Evolutionary conservation across 1,140 invertebrate species (phyloP).

Genomic region (Formica selysi): DNA sequence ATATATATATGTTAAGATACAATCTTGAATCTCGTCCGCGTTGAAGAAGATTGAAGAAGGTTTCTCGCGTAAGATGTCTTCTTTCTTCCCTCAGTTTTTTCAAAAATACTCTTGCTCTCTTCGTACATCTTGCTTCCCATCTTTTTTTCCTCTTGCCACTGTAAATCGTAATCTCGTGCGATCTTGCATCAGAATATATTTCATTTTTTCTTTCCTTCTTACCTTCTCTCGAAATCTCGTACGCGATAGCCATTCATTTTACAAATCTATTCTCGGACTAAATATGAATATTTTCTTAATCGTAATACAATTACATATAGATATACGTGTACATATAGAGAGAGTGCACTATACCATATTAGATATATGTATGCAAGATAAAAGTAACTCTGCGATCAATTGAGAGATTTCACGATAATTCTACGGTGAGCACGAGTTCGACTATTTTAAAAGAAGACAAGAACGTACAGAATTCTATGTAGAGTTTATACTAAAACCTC

Average conservation of each 20-base stretch:
- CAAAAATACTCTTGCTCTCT: not conserved
- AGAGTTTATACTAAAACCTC: not conserved
- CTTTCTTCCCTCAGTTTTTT: conserved; percentile 59
- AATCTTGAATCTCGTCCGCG: conserved; percentile 80
- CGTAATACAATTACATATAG: conserved; percentile 53
- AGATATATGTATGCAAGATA: conserved; percentile 33
- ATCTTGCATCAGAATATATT: conserved; percentile 26
- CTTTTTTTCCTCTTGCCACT: conserved; percentile 14
- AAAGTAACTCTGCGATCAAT: conserved; percentile 30
- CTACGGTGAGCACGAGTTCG: conserved; percentile 6
- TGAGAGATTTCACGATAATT: conserved; percentile 27
- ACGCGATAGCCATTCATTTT: conserved; percentile 49
- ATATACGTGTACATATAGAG: conserved; percentile 68
- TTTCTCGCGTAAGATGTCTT: conserved; percentile 62
- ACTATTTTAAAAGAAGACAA: conserved; percentile 35
- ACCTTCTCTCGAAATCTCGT: conserved; percentile 24
- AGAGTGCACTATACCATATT: conserved; percentile 30
- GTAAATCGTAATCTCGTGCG: not conserved
- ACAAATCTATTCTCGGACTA: conserved; percentile 69
- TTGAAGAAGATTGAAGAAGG: conserved; percentile 51
- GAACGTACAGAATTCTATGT: conserved; percentile 20
- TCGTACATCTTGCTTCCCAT: not conserved
- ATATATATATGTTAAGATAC: conserved; percentile 83
- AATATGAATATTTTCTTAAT: conserved; percentile 73
- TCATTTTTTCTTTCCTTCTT: conserved; percentile 22